Percentiles rank a stretch among this genome's conserved stretches.
phyloP scores from a whole-genome alignment of 2,888 invertebrate species.

The Hirtodrosophila trivittata region DNA sequence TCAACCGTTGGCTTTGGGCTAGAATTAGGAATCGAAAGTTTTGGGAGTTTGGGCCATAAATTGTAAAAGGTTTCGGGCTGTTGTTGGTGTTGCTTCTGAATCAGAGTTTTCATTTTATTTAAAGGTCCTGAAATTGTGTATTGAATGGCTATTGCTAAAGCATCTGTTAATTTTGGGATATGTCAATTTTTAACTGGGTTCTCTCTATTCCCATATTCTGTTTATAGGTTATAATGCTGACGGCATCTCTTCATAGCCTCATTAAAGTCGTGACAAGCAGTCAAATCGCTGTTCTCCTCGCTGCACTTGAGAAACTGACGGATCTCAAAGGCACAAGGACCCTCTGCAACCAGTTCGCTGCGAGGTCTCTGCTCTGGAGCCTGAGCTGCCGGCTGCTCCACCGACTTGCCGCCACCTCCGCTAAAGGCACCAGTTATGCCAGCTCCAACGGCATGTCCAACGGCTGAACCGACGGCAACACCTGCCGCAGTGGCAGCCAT shows the following conservation, averaged over 20 bases:
- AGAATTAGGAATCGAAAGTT: neutral
- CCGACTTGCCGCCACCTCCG: constrained; percentile 36
- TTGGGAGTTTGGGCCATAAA: no score
- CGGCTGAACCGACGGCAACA: constrained; percentile 69
- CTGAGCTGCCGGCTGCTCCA: constrained; percentile 1
- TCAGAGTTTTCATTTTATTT: no score
- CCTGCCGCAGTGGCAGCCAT: constrained; percentile 71
- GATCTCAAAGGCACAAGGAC: constrained; percentile 63
- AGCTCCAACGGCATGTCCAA: constrained; percentile 69
- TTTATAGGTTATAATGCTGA: constrained; percentile 58
- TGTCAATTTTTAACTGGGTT: no score
- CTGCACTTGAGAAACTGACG: constrained; percentile 64
- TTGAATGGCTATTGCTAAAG: no score
- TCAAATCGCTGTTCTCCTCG: constrained; percentile 63
- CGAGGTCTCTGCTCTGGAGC: constrained; percentile 2
- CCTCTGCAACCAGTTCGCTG: constrained; percentile 55
- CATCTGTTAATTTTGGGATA: no score
- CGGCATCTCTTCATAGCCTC: constrained; percentile 64
- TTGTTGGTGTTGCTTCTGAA: neutral
- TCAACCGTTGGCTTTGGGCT: constrained; percentile 12
- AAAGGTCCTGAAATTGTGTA: no score
- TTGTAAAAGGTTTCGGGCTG: neutral
- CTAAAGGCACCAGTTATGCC: constrained; percentile 61
- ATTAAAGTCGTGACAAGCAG: constrained; percentile 55
- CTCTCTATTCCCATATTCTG: neutral